Evolutionary conservation across 2,113 vertebrate genomes (phyloP), one percentile per base, ranked within the genome.

Genomic region (Dermatemys mawii): DNA sequence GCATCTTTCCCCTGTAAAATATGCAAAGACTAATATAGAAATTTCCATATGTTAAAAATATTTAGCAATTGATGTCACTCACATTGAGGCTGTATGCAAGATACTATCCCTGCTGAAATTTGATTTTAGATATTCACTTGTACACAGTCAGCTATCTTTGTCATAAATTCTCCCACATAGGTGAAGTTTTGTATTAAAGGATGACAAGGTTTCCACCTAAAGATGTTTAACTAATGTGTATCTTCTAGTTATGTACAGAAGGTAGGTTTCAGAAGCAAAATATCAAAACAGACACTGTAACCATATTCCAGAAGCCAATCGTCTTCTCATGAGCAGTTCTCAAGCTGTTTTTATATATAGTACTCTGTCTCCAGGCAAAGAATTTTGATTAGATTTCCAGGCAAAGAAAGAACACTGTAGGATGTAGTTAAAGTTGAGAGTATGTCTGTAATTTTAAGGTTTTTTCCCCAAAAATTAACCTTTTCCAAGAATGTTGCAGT

Each of bases 21-120:
- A 78, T 51, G 27, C 1, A 76, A 73, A n/a, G 60, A 41, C 11
- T 63, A 26, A 11, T 75, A 83, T 81, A 81, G 54, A 83, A 87
- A 88, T 91, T 95, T 91, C 63, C 35, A 81, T 60, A 55, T 57
- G 76, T 16, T 73, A n/a, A 55, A 16, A 80, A 2, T 80, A 5
- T 90, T 83, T 95, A 4, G 35, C 41, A 67, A 12, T 35, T 80
- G 63, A 2, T 1, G 63, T 5, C 29, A 44, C 6, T 88, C 1
- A 29, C 10, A 4, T 1, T 21, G 22, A 48, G 32, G n/a, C 76
- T 63, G 29, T 7, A 17, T 70, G 38, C 11, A 17, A 55, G 84
- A 60, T 70, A 53, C 5, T 50, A 4, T 21, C 21, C 50, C 57
- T 44, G 16, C 84, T 50, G 81, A 89, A 81, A 83, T 8, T 2